These are phyloP conservation scores for Synchiropus splendidus DNA, from an alignment of 2,113 vertebrate species.

Conservation along the genomic window DNA sequence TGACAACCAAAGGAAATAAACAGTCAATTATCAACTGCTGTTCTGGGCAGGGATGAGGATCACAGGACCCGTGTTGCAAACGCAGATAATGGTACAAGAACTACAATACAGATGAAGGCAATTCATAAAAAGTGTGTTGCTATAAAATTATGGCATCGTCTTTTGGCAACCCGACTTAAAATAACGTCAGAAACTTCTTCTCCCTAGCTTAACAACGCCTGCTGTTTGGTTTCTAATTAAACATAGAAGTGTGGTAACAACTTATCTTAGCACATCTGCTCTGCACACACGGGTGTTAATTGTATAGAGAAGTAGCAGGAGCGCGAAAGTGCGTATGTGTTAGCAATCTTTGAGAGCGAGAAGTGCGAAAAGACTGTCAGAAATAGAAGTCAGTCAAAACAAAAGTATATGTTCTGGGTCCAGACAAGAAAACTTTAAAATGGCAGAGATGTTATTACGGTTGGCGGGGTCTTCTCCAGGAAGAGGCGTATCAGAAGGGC, in stretches of 20 bases:
- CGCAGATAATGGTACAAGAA: too few relatives aligned
- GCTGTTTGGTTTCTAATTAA: slow-evolving; percentile 22
- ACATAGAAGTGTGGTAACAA: slow-evolving; percentile 13
- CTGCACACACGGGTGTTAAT: slow-evolving; percentile 26
- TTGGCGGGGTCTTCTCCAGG: slow-evolving; percentile 87
- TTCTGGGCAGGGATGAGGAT: too few relatives aligned
- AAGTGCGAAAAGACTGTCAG: slow-evolving; percentile 5
- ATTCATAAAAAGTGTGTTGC: too few relatives aligned
- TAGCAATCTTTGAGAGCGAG: slow-evolving; percentile 13
- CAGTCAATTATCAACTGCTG: too few relatives aligned
- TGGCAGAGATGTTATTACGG: slow-evolving; percentile 68
- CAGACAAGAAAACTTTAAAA: slow-evolving; percentile 11
- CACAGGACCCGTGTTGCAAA: too few relatives aligned
- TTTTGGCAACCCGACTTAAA: too few relatives aligned
- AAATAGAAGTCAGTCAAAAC: background rate
- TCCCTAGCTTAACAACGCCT: slow-evolving; percentile 1
- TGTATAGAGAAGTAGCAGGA: slow-evolving; percentile 7
- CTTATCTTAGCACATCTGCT: slow-evolving; percentile 17
- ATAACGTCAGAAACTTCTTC: too few relatives aligned
- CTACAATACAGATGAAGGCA: too few relatives aligned
- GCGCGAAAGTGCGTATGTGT: slow-evolving; percentile 10
- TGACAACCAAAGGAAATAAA: slow-evolving; percentile 36
- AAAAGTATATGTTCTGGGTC: slow-evolving; percentile 2
- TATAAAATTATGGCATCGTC: too few relatives aligned
- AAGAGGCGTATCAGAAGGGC: slow-evolving; percentile 83